A percentile compares a stretch with the other conserved stretches of the same genome.
phyloP scores from a whole-genome alignment of 2,888 invertebrate species.

The Dynastes maya region DNA sequence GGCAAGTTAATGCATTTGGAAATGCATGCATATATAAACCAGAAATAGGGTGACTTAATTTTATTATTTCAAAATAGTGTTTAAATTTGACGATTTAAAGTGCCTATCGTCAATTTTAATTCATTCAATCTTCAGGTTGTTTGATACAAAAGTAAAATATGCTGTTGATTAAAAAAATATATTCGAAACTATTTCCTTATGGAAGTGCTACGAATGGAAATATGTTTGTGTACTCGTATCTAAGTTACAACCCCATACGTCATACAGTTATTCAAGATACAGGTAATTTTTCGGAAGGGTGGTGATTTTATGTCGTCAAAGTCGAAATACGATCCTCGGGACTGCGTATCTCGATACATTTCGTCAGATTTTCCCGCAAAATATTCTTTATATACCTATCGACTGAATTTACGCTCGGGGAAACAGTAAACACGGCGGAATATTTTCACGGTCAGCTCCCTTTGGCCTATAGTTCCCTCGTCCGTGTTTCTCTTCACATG shows the following conservation, averaged over 20 bases:
- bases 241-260: slow-evolving; percentile 9
- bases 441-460: slow-evolving; percentile 40
- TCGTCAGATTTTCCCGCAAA: slow-evolving; percentile 36
- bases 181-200: background rate
- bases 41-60: too few species aligned
- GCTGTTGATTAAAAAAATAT: too few species aligned
- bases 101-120: too few species aligned
- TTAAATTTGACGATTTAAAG: too few species aligned
- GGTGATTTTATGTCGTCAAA: slow-evolving; percentile 22
- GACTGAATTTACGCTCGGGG: slow-evolving; percentile 34
- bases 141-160: too few species aligned
- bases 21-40: too few species aligned
- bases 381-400: slow-evolving; percentile 38
- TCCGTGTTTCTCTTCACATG: slow-evolving; percentile 7
- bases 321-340: slow-evolving; percentile 19
- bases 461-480: background rate
- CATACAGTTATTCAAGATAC: slow-evolving; percentile 4
- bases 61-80: too few species aligned
- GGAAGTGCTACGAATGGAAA: background rate
- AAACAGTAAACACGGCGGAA: slow-evolving; percentile 31
- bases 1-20: too few species aligned
- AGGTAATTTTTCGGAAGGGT: slow-evolving; percentile 16
- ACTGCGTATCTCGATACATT: slow-evolving; percentile 38
- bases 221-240: background rate
- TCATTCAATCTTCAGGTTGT: too few species aligned